Evolutionary conservation across 2,113 vertebrate genomes (phyloP).

Genomic region (Potamarius usumacintae): DNA sequence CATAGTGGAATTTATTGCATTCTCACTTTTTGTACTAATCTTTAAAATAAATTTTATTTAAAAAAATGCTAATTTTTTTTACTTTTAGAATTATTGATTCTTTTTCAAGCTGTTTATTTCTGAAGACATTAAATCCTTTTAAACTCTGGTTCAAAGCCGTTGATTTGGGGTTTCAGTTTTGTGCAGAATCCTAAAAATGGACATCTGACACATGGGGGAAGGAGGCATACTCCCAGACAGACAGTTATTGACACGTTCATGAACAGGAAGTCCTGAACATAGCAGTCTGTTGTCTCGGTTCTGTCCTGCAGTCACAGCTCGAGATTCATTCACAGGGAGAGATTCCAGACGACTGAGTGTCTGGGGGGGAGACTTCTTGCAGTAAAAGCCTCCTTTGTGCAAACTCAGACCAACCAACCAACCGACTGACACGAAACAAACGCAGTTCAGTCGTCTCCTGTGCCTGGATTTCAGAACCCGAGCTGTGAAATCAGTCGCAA

Average conservation of each 20-base stretch:
- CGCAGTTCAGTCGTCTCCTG: not conserved
- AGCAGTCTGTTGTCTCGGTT: slow-evolving; percentile 11
- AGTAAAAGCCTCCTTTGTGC: slow-evolving; percentile 19
- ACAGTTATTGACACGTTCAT: not conserved
- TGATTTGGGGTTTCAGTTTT: not conserved
- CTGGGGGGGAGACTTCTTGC: not conserved
- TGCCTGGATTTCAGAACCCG: not conserved
- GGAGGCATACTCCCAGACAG: not conserved
- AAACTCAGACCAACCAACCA: not conserved
- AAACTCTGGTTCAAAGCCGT: not conserved
- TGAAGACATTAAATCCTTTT: not conserved
- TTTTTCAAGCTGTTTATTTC: not conserved
- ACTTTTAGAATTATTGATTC: no score
- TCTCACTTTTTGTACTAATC: no score
- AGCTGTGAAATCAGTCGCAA: not conserved
- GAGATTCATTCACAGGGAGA: not conserved
- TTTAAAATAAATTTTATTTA: no score
- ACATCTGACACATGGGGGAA: not conserved
- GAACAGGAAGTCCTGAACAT: slow-evolving; percentile 32
- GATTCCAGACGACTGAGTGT: not conserved
- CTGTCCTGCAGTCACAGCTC: not conserved
- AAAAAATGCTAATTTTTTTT: no score
- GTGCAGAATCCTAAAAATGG: not conserved
- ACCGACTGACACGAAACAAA: not conserved
- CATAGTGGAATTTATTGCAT: no score